Evolutionary conservation across 2,888 invertebrate genomes (phyloP).

Genomic region (Orthosia incerta): DNA sequence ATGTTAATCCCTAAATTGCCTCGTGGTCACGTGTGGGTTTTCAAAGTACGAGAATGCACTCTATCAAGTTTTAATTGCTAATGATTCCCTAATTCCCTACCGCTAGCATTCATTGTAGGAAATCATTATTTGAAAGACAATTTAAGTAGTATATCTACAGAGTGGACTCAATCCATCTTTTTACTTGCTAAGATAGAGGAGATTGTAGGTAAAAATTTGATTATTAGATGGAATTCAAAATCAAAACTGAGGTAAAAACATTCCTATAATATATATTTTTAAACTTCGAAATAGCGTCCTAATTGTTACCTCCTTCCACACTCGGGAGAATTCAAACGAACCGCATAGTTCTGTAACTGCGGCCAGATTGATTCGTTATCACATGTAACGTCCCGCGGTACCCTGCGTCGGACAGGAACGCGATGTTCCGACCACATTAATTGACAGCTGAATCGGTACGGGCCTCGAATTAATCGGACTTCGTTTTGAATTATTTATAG

Average conservation of each 20-base stretch:
- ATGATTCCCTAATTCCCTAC: not conserved
- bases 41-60: not conserved
- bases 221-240: too few species aligned
- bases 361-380: conserved; percentile 66
- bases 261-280: not conserved
- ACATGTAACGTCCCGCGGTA: conserved; percentile 43
- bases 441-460: conserved; percentile 89
- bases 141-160: too few species aligned
- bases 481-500: conserved; percentile 88
- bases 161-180: too few species aligned
- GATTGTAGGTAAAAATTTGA: too few species aligned
- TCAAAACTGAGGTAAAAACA: not conserved
- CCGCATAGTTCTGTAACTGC: conserved; percentile 40
- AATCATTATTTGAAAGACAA: too few species aligned
- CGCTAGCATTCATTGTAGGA: too few species aligned
- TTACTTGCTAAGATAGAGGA: too few species aligned
- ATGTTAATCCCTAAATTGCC: conserved; percentile 8
- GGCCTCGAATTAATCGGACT: conserved; percentile 87
- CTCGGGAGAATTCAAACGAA: conserved; percentile 17
- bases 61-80: not conserved
- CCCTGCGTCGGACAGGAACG: conserved; percentile 60
- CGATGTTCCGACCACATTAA: conserved; percentile 78
- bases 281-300: not conserved
- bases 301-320: not conserved
- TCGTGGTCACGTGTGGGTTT: not conserved